Conservation (phyloP, 2,797 vertebrate genomes). For the Pelochelys cantorii region DNA sequence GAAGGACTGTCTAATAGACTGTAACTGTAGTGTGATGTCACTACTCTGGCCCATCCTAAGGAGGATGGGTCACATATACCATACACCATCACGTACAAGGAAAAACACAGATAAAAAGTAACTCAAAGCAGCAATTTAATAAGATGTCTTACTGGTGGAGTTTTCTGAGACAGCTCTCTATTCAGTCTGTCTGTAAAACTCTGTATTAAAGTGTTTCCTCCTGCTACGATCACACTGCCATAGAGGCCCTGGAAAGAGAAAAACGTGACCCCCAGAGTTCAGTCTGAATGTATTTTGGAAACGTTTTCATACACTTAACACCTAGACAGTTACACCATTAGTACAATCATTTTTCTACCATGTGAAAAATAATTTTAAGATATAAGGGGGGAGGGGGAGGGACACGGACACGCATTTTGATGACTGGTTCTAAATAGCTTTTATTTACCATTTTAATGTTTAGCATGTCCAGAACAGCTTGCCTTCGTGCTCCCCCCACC, state of each 20-base stretch:
- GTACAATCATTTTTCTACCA: neutral
- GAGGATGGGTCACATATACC: too few species aligned
- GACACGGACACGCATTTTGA: too few species aligned
- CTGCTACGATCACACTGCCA: conserved; percentile 96
- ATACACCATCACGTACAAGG: neutral
- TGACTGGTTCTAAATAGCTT: neutral
- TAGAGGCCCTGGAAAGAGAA: conserved; percentile 90
- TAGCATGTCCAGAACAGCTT: neutral
- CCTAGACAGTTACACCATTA: neutral
- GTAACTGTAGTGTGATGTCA: too few species aligned
- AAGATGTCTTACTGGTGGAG: conserved; percentile 90
- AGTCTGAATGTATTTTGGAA: conserved; percentile 8
- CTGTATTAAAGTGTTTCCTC: conserved; percentile 97
- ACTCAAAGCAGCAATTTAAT: neutral
- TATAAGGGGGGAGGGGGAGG: neutral
- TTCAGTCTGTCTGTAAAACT: conserved; percentile 97
- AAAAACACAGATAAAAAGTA: neutral
- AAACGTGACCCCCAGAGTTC: neutral
- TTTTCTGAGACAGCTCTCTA: conserved; percentile 98
- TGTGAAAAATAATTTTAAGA: neutral
- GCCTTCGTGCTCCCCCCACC: neutral
- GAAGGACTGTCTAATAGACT: too few species aligned
- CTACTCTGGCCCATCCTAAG: too few species aligned
- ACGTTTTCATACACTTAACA: neutral
- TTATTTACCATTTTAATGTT: neutral